phyloP scores from a whole-genome alignment of 2,113 vertebrate genomes.

The Esox niger region DNA sequence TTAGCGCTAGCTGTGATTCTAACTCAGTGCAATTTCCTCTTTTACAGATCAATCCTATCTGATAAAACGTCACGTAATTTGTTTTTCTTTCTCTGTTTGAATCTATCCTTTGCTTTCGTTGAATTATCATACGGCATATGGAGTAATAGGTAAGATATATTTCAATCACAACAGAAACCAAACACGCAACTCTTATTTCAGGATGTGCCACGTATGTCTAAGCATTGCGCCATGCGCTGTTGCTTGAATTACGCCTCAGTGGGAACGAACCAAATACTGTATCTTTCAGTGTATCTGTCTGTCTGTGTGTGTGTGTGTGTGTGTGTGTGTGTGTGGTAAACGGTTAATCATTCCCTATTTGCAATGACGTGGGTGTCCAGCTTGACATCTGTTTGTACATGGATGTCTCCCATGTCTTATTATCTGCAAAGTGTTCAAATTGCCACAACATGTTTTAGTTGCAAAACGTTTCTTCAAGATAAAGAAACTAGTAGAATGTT shows the following conservation, averaged over 20 bases:
- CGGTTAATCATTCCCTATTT: too few species aligned
- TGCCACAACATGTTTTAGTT: too few species aligned
- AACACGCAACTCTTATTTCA: slow-evolving; percentile 19
- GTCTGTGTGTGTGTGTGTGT: too few species aligned
- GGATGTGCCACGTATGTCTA: slow-evolving; percentile 73
- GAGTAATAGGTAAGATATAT: slow-evolving; percentile 89
- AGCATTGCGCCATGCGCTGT: neutral
- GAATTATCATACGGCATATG: slow-evolving; percentile 92
- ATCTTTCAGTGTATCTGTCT: too few species aligned
- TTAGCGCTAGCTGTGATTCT: neutral
- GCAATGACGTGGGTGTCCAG: too few species aligned
- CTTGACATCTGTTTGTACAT: too few species aligned
- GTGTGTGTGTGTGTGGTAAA: too few species aligned
- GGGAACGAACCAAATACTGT: neutral
- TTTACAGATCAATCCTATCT: slow-evolving; percentile 85
- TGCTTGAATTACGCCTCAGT: neutral
- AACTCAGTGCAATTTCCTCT: neutral
- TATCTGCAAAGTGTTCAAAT: too few species aligned
- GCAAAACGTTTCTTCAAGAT: too few species aligned
- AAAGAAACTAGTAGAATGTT: too few species aligned
- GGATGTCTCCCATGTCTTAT: too few species aligned
- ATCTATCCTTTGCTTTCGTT: slow-evolving; percentile 95
- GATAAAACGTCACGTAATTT: slow-evolving; percentile 94
- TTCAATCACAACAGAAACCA: neutral
- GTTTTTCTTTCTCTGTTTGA: slow-evolving; percentile 93